Evolutionary conservation across 2,113 vertebrate genomes (phyloP).

Genomic region (Agapornis roseicollis): DNA sequence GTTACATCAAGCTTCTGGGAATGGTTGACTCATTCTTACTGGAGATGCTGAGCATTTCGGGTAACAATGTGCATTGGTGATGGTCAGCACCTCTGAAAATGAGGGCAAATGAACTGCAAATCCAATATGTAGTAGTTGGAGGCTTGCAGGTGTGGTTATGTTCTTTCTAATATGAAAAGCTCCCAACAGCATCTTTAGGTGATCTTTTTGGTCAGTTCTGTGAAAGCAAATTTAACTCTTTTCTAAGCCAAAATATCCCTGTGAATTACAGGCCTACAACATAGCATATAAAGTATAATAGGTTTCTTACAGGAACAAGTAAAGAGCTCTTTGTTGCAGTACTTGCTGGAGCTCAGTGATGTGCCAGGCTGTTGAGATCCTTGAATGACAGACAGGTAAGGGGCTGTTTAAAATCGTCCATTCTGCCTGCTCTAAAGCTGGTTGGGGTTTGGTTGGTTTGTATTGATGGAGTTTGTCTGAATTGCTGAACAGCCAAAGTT

Average conservation of each 20-base stretch:
- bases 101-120: background rate
- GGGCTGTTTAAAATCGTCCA: background rate
- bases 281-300: fast-evolving
- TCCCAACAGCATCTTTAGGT: background rate
- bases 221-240: background rate
- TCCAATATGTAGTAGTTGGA: fast-evolving
- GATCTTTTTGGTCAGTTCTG: background rate
- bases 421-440: background rate
- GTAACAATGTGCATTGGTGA: background rate
- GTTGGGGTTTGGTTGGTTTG: background rate
- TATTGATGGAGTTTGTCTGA: background rate
- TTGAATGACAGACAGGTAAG: background rate
- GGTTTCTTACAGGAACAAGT: background rate
- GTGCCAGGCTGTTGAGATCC: background rate
- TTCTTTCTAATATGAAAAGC: background rate
- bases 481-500: background rate
- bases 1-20: background rate
- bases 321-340: background rate
- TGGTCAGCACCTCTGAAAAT: background rate
- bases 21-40: background rate
- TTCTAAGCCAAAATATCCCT: background rate
- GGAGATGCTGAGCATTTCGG: background rate
- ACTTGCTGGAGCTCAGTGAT: background rate
- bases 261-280: background rate
- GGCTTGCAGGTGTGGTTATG: background rate